Evolutionary conservation across 2,113 vertebrate species (phyloP).

Genomic region (Dunckerocampus dactyliophorus): DNA sequence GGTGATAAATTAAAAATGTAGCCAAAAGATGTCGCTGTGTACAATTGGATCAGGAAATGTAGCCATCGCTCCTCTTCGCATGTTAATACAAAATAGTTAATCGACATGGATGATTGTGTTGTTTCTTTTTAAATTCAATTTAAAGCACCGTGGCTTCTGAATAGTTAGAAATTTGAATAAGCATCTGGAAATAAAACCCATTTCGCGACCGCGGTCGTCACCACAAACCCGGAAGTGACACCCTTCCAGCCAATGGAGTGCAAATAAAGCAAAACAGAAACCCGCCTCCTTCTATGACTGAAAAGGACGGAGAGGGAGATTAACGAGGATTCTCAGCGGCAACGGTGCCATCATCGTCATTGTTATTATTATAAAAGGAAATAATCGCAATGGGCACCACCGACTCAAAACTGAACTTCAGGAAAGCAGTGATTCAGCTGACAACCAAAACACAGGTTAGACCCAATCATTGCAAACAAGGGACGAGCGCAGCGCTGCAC

Average conservation of each 20-base stretch:
- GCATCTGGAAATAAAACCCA: neutral
- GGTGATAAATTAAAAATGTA: neutral
- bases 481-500: conserved; percentile 25
- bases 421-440: conserved; percentile 97
- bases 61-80: neutral
- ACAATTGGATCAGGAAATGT: neutral
- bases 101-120: neutral
- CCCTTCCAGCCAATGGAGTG: conserved; percentile 36
- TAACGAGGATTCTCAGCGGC: conserved; percentile 54
- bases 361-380: conserved; percentile 27
- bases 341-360: conserved; percentile 18
- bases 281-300: conserved; percentile 65
- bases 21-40: conserved; percentile 32
- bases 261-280: conserved; percentile 16
- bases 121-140: neutral
- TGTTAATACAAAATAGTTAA: neutral
- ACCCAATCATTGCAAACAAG: neutral
- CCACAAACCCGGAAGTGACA: conserved; percentile 66
- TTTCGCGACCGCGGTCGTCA: neutral
- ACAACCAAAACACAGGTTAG: conserved; percentile 94
- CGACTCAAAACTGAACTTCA: conserved; percentile 95
- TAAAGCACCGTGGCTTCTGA: neutral
- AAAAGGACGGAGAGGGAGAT: conserved; percentile 61
- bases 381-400: conserved; percentile 83
- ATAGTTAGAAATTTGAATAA: neutral